Conservation (phyloP, 2,113 vertebrate genomes). For the Calidris pugnax region DNA sequence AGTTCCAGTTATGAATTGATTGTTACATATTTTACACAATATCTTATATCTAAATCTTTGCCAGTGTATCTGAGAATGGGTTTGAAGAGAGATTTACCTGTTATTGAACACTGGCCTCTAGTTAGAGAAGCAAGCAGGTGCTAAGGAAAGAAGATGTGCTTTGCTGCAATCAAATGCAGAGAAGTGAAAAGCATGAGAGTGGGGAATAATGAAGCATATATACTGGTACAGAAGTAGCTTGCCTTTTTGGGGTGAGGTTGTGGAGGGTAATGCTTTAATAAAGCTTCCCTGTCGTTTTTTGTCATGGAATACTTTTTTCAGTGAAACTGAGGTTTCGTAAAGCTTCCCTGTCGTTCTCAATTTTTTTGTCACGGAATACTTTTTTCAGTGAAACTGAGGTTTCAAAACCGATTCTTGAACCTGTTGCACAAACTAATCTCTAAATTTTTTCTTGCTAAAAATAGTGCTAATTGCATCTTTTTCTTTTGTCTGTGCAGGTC, state of each 20-base stretch:
- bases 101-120: neutral
- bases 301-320: neutral
- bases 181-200: neutral
- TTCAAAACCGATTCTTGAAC: neutral
- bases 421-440: neutral
- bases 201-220: neutral
- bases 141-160: neutral
- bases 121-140: neutral
- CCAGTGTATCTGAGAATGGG: neutral
- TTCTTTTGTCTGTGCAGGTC: slow-evolving; percentile 71
- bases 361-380: neutral
- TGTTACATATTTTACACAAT: neutral
- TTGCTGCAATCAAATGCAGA: neutral
- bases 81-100: neutral
- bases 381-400: neutral
- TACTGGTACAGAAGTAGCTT: neutral
- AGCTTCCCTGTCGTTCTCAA: neutral
- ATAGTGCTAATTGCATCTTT: neutral
- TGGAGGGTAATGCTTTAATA: neutral
- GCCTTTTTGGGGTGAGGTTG: neutral
- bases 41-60: neutral
- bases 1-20: neutral
- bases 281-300: neutral
- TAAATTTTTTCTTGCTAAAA: neutral
- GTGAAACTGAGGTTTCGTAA: neutral